A percentile compares a stretch with the other conserved stretches of the same genome.
These are phyloP conservation scores for Hystrix cristata DNA, from an alignment of 2,113 vertebrate species.

Conservation along the genomic window DNA sequence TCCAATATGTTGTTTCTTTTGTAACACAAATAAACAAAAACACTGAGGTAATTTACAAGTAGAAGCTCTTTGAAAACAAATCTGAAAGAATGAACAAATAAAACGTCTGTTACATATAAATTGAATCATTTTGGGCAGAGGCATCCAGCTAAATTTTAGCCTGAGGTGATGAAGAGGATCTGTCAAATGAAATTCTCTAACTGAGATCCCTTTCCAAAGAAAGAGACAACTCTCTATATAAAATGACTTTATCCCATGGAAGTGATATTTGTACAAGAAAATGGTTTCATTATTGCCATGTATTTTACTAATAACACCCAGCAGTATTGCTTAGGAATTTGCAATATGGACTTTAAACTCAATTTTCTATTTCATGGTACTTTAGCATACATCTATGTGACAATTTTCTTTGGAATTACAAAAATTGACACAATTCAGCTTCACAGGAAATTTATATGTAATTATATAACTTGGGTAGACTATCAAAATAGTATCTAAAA, in stretches of 20 bases:
- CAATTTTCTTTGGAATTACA: not conserved
- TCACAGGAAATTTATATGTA: not conserved
- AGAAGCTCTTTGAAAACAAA: slow-evolving; percentile 34
- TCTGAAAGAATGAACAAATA: slow-evolving; percentile 62
- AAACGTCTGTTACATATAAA: slow-evolving; percentile 38
- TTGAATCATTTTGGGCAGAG: slow-evolving; percentile 61
- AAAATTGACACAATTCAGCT: not conserved
- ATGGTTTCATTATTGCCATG: not conserved
- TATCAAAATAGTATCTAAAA: not conserved
- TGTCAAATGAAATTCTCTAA: slow-evolving; percentile 67
- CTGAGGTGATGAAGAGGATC: slow-evolving; percentile 35
- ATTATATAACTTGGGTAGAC: not conserved
- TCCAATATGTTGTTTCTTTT: not conserved
- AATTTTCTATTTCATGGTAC: not conserved
- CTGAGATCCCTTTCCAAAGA: slow-evolving; percentile 32
- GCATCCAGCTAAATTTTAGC: slow-evolving; percentile 42
- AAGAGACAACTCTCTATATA: slow-evolving; percentile 12
- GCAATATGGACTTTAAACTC: not conserved
- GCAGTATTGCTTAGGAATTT: not conserved
- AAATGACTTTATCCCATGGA: slow-evolving; percentile 59
- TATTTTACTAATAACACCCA: not conserved
- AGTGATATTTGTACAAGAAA: not conserved
- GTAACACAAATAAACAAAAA: not conserved
- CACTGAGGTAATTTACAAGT: not conserved
- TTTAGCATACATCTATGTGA: not conserved